Evolutionary conservation across 2,797 vertebrate species (phyloP).

Genomic region (Todus mexicanus): DNA sequence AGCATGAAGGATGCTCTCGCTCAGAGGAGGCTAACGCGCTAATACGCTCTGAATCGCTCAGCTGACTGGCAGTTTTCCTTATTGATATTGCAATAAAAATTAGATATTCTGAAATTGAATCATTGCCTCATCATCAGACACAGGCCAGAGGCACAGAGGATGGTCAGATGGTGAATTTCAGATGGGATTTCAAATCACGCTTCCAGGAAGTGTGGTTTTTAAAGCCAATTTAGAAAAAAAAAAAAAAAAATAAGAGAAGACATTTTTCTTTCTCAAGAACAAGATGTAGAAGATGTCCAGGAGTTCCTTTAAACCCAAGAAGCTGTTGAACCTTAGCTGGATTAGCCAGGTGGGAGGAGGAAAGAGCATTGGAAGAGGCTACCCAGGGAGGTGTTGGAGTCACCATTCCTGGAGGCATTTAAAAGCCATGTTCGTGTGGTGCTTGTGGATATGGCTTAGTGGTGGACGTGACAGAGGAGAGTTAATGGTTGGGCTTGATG

Average conservation of each 20-base stretch:
- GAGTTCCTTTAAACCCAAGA: neutral
- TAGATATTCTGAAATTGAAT: neutral
- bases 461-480: no score
- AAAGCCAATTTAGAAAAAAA: neutral
- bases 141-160: neutral
- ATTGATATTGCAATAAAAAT: neutral
- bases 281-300: neutral
- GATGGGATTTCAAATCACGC: neutral
- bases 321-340: neutral
- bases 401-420: no score
- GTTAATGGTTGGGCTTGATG: no score
- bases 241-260: no score
- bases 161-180: neutral
- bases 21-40: neutral
- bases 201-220: neutral
- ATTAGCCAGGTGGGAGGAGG: rapidly evolving
- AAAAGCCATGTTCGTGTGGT: no score
- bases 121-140: neutral
- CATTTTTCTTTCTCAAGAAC: neutral
- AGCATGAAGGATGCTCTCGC: neutral
- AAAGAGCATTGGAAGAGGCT: neutral
- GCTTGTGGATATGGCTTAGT: no score
- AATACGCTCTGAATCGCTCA: neutral
- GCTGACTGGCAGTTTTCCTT: neutral
- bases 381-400: neutral